These are phyloP conservation scores for Gasteruption jaculator DNA, from an alignment of 2,888 invertebrate species.

Conservation along the genomic window DNA sequence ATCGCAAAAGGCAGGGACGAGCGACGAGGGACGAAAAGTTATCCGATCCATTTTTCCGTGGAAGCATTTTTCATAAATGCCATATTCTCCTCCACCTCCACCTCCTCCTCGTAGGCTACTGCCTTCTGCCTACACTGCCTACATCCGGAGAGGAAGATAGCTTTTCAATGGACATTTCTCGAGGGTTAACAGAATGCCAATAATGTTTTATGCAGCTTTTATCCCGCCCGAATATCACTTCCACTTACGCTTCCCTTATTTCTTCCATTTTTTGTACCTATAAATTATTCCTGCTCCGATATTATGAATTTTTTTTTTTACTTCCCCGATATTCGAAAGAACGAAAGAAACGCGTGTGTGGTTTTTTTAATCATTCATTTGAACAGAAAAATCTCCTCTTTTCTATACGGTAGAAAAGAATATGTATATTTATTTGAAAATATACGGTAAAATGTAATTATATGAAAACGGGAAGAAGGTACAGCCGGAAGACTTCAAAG, in stretches of 20 bases:
- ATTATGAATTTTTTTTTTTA: no score
- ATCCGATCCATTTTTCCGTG: constrained; percentile 22
- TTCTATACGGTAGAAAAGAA: no score
- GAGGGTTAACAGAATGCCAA: constrained; percentile 24
- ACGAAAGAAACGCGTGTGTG: no score
- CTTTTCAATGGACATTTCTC: constrained; percentile 26
- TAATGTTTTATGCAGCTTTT: constrained; percentile 32
- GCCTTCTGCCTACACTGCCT: not conserved
- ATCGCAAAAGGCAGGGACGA: no score
- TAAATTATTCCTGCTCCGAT: no score
- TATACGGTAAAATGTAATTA: no score
- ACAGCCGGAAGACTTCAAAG: no score
- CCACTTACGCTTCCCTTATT: constrained; percentile 18
- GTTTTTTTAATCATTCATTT: no score
- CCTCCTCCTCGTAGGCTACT: not conserved
- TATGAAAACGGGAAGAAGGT: no score
- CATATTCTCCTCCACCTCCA: not conserved
- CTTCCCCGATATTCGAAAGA: no score
- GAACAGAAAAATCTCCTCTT: no score
- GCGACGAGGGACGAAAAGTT: not conserved
- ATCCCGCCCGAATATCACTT: constrained; percentile 19
- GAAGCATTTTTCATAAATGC: constrained; percentile 27
- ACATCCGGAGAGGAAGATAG: constrained; percentile 18
- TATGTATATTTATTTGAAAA: no score
- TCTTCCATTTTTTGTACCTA: constrained; percentile 8